phyloP scores from a whole-genome alignment of 2,888 invertebrate genomes.

The Deilephila elpenor region DNA sequence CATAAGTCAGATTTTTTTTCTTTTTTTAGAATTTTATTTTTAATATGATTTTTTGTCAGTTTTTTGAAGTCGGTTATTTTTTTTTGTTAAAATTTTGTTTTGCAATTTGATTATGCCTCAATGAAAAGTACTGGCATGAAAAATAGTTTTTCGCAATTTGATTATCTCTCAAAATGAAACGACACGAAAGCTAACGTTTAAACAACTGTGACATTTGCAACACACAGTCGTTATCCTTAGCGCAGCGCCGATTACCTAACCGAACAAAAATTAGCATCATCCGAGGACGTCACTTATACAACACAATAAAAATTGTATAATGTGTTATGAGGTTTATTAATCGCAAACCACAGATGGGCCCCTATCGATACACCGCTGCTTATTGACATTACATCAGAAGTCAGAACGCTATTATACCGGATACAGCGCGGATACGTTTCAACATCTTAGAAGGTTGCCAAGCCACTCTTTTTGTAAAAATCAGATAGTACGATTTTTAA shows the following conservation, averaged over 20 bases:
- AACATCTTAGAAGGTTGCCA: constrained; percentile 66
- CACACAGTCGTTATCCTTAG: constrained; percentile 10
- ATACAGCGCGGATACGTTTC: constrained; percentile 61
- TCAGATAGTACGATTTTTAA: not conserved
- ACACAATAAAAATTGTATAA: constrained; percentile 31
- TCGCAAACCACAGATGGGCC: constrained; percentile 49
- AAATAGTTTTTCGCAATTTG: not conserved
- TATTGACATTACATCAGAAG: constrained; percentile 68
- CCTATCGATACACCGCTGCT: constrained; percentile 45
- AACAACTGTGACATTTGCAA: constrained; percentile 1
- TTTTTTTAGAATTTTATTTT: no score
- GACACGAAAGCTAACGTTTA: not conserved
- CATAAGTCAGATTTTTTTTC: no score
- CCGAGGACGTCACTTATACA: constrained; percentile 16
- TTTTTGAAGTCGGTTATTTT: no score
- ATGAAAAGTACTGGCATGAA: no score
- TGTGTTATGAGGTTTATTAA: constrained; percentile 37
- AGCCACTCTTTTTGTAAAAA: constrained; percentile 51
- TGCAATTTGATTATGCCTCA: no score
- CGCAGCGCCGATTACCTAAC: constrained; percentile 7
- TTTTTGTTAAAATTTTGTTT: no score
- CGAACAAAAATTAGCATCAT: constrained; percentile 12
- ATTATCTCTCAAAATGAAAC: not conserved
- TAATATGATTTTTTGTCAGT: no score
- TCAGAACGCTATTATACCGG: constrained; percentile 71